phyloP scores from a whole-genome alignment of 2,888 invertebrate genomes.

The Noctua janthe region DNA sequence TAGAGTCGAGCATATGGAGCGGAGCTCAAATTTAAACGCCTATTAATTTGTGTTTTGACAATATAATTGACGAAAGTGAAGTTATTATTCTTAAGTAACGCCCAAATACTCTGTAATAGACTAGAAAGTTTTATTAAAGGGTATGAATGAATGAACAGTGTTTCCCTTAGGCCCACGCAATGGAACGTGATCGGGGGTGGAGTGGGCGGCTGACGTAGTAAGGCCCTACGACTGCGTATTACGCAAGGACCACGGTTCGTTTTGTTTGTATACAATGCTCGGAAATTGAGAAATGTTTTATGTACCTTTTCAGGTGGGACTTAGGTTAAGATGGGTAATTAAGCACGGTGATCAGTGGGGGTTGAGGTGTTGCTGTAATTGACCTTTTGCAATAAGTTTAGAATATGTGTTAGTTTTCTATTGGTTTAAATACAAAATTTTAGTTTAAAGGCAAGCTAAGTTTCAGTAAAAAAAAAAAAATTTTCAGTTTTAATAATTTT shows the following conservation, averaged over 20 bases:
- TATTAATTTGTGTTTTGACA: slow-evolving; percentile 44
- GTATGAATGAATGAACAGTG: slow-evolving; percentile 74
- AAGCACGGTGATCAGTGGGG: slow-evolving; percentile 8
- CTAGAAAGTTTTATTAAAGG: slow-evolving; percentile 72
- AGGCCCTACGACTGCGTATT: slow-evolving; percentile 50
- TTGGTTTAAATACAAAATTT: not conserved
- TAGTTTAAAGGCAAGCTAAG: not conserved
- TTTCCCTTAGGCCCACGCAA: slow-evolving; percentile 65
- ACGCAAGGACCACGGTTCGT: slow-evolving; percentile 53
- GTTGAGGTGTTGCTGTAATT: not conserved
- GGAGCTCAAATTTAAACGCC: slow-evolving; percentile 43
- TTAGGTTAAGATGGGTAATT: slow-evolving; percentile 41
- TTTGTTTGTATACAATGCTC: slow-evolving; percentile 68
- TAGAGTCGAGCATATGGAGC: slow-evolving; percentile 42
- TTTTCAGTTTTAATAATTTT: not conserved
- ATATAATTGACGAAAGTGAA: slow-evolving; percentile 42
- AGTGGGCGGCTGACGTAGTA: slow-evolving; percentile 65
- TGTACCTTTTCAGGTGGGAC: slow-evolving; percentile 32
- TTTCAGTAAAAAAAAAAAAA: not conserved
- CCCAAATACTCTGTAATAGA: slow-evolving; percentile 68
- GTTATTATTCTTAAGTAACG: slow-evolving; percentile 47
- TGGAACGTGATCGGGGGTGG: slow-evolving; percentile 59
- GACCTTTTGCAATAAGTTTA: not conserved
- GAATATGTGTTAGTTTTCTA: not conserved
- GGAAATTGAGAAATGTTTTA: slow-evolving; percentile 31